Base-by-base conservation (phyloP, 2,797 vertebrate genomes). In the Sebastes diploproa region DNA sequence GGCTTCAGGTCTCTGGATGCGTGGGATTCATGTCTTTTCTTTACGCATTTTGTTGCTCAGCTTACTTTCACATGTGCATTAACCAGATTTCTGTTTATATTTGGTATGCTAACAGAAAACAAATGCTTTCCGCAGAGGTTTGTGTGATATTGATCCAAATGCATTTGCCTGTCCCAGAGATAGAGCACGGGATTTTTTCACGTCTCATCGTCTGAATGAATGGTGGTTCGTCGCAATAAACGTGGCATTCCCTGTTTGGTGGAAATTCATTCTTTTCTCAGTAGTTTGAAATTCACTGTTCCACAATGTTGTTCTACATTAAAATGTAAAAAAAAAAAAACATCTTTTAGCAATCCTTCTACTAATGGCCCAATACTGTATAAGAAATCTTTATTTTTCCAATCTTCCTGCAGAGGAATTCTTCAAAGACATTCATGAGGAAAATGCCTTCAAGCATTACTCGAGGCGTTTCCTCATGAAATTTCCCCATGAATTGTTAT, bases 21-120 rank as follows among this genome's bases (percentile, higher is more conserved):
- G 75, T 46, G 20, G 71, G 78, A 72, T 42, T 36, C 64, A 65
- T 60, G 61, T 78, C 62, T 75, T 64, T 13, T 46, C 64, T 64
- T 62, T 7, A 56, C 54, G 4, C 20, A 50, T 79, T 69, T 78
- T 78, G 77, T 63, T 56, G 27, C 65, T 72, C 38, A 60, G 71
- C 38, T 72, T 69, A 10, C 23, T 66, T 81, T 75, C 76, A 72
- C 32, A 60, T 85, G 62, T 75, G 61, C 76, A 71, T 87, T 81
- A 83, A 87, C 42, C 66, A 86, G 75, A 85, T 88, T 83, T 78
- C 69, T 80, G 72, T 84, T 89, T 82, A 81, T 71, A 65, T 85
- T 83, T 85, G 75, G 58, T 79, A 73, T 58, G 73, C 81, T 70
- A 77, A 83, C 4, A 6, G 62, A 50, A 84, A 81, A 12, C 56